Evolutionary conservation across 1,140 invertebrate species (phyloP), one percentile per base, ranked within the genome.

Genomic region (Saccostrea glomerata): DNA sequence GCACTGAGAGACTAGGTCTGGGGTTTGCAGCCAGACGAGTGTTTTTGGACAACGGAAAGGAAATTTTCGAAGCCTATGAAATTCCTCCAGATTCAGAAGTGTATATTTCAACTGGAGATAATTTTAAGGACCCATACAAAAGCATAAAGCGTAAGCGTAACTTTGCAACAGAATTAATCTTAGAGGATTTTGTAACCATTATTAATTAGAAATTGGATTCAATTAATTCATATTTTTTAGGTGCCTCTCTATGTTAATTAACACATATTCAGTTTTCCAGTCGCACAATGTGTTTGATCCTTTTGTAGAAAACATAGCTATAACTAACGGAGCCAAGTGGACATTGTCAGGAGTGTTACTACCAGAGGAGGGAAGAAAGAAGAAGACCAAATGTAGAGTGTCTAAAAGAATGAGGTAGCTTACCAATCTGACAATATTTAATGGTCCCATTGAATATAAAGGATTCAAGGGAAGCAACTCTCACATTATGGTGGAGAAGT

Each of bases 101-200:
- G 55, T 95, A 93, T 90, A 92, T 95, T 15, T 95, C 95, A 1
- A 93, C 91, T 89, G 95, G 95, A 56, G 95, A 95, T 87, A 91
- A 92, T 36, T 95, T 93, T 90, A 94, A 94, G 87, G 92, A 95
- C 87, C 94, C 94, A 13, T 93, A 92, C 83, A 89, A 87, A 55
- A 83, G 85, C 55, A 90, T 92, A 12, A 94, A 93, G 91, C 84
- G 94, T 95, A 92, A 91, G 92, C 90, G 55, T 82, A 56, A 5
- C 17, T 55, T 12, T 60, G 58, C 4, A 63, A 20, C 58, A 20
- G 47, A 63, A 0, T 63, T 20, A 5, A 17, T 63, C n/a, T 17
- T 63, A 5, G 15, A 63, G 17, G 58, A 6, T n/a, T 63, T 47
- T 47, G 1, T 47, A 47, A 47, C 47, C 47, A 47, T 7, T 9